Evolutionary conservation across 2,888 invertebrate species (phyloP).

Genomic region (Eupsilia transversa): DNA sequence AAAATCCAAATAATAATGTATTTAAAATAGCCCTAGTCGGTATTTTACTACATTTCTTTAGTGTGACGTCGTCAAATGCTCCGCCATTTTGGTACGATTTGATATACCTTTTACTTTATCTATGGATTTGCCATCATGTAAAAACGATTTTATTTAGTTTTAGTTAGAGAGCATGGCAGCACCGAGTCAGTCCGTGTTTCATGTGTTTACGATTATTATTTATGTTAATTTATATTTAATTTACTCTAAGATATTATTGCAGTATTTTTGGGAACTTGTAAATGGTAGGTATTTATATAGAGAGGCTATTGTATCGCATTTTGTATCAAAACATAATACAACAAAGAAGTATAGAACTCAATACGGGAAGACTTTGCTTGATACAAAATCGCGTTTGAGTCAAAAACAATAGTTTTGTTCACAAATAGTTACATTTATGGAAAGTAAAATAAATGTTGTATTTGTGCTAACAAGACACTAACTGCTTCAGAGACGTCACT

Average conservation of each 20-base stretch:
- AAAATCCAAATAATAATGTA: slow-evolving; percentile 14
- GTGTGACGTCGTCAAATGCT: slow-evolving; percentile 57
- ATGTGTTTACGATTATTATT: slow-evolving; percentile 46
- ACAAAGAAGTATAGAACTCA: background rate
- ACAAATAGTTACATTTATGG: slow-evolving; percentile 49
- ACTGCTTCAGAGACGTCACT: background rate
- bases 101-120: background rate
- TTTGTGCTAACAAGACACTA: slow-evolving; percentile 26
- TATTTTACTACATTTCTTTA: slow-evolving; percentile 13
- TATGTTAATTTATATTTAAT: slow-evolving; percentile 57
- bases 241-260: slow-evolving; percentile 42
- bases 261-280: slow-evolving; percentile 59
- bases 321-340: slow-evolving; percentile 41
- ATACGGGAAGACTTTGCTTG: background rate
- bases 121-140: slow-evolving; percentile 69
- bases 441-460: slow-evolving; percentile 45
- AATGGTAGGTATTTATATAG: slow-evolving; percentile 21
- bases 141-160: slow-evolving; percentile 56
- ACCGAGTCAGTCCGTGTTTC: slow-evolving; percentile 29
- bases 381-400: slow-evolving; percentile 44
- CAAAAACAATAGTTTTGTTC: slow-evolving; percentile 6
- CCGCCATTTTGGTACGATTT: slow-evolving; percentile 73
- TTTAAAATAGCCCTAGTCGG: slow-evolving; percentile 36
- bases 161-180: slow-evolving; percentile 33
- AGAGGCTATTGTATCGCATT: slow-evolving; percentile 41